Percentiles rank a stretch among this genome's conserved stretches.
Conservation (phyloP, 53 echinoderm and acorn worm species). For the Astropecten irregularis region DNA sequence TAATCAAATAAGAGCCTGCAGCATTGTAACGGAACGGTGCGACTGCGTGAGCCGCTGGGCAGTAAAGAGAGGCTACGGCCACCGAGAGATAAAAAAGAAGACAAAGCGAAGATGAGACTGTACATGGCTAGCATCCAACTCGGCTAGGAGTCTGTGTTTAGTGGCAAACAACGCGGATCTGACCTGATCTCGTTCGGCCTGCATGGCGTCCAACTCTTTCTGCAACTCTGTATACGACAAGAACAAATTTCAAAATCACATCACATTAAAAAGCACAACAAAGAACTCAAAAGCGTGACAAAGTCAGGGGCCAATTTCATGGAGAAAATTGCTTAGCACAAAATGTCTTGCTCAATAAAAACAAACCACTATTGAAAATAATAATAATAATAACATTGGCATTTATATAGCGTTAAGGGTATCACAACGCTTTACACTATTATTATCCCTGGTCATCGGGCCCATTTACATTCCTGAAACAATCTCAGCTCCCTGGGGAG, state of each 20-base stretch:
- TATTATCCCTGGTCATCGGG: too few species aligned
- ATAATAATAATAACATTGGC: too few species aligned
- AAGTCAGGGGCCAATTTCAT: too few species aligned
- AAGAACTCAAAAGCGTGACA: too few species aligned
- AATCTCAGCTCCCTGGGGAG: too few species aligned
- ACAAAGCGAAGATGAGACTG: slow-evolving; percentile 56
- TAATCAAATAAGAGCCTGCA: background rate
- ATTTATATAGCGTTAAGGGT: too few species aligned
- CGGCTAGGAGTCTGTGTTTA: slow-evolving; percentile 88
- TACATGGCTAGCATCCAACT: slow-evolving; percentile 96
- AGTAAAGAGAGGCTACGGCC: background rate
- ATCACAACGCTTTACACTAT: too few species aligned
- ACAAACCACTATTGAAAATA: too few species aligned
- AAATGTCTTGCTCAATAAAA: too few species aligned
- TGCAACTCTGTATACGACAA: slow-evolving; percentile 66
- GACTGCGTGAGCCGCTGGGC: slow-evolving; percentile 16
- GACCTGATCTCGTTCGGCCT: slow-evolving; percentile 82
- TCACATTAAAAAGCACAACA: background rate
- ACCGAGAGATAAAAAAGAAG: background rate
- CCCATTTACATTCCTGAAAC: too few species aligned
- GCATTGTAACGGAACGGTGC: slow-evolving; percentile 45
- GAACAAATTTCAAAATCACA: background rate
- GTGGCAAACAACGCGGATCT: slow-evolving; percentile 81
- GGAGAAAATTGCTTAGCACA: too few species aligned
- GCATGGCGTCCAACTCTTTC: slow-evolving; percentile 69